phyloP scores from a whole-genome alignment of 2,797 vertebrate genomes.

The Karalla daura region DNA sequence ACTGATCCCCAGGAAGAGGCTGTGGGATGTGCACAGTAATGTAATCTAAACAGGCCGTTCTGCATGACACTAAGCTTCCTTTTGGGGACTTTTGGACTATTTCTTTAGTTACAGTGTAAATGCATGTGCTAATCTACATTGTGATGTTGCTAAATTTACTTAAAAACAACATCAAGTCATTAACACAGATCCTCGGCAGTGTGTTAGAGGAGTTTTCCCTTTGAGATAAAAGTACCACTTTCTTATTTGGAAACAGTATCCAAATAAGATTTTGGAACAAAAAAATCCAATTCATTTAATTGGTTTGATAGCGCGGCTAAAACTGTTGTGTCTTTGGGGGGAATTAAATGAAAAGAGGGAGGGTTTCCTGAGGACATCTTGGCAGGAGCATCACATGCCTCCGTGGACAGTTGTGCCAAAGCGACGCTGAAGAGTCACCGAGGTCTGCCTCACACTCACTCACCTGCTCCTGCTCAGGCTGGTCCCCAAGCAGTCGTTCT shows the following conservation, averaged over 20 bases:
- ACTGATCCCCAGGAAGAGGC: too few relatives aligned
- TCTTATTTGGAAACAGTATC: neutral
- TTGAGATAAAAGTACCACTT: too few relatives aligned
- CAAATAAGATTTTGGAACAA: neutral
- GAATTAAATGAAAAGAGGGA: neutral
- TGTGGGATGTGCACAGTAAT: too few relatives aligned
- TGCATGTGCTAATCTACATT: too few relatives aligned
- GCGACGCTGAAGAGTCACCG: neutral
- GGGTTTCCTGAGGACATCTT: constrained; percentile 6
- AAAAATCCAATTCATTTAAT: constrained; percentile 11
- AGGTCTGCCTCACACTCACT: constrained; percentile 11
- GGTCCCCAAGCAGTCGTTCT: constrained; percentile 84
- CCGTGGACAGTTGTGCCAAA: neutral
- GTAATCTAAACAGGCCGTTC: too few relatives aligned
- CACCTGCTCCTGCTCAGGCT: constrained; percentile 81
- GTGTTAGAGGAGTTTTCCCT: neutral
- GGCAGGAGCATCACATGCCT: neutral
- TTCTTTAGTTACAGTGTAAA: too few relatives aligned
- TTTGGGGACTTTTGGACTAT: too few relatives aligned
- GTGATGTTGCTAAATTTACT: too few relatives aligned
- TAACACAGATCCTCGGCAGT: neutral
- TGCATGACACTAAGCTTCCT: too few relatives aligned
- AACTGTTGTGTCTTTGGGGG: neutral
- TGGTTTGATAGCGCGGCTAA: constrained; percentile 11
- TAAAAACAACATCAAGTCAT: neutral